phyloP scores from a whole-genome alignment of 1,140 invertebrate genomes.

The Drosophila nikananu region DNA sequence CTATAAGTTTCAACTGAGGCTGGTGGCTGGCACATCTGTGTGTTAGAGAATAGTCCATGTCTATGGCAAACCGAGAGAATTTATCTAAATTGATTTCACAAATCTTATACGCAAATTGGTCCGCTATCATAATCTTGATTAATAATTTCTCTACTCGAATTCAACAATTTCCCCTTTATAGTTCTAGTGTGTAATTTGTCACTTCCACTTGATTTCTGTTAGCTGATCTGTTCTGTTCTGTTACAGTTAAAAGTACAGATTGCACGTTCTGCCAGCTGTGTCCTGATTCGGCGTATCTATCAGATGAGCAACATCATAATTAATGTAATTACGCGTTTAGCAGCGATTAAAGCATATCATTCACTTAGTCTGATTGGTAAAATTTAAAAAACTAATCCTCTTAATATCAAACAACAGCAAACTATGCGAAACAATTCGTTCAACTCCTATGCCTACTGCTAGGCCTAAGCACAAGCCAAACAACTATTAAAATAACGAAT shows the following conservation, averaged over 20 bases:
- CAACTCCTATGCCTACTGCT: conserved; percentile 46
- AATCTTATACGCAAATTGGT: conserved; percentile 85
- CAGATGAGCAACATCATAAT: conserved; percentile 22
- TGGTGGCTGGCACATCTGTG: conserved; percentile 41
- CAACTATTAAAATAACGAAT: conserved; percentile 48
- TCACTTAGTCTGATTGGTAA: conserved; percentile 42
- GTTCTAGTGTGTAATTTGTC: conserved; percentile 58
- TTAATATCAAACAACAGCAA: conserved; percentile 78
- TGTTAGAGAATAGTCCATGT: conserved; percentile 37
- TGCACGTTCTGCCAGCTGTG: conserved; percentile 4
- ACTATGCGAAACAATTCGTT: conserved; percentile 61
- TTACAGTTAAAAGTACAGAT: conserved; percentile 21
- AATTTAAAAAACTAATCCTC: conserved; percentile 65
- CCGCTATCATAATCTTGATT: conserved; percentile 82
- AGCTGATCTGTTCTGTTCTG: conserved; percentile 32
- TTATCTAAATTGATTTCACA: conserved; percentile 78
- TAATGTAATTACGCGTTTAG: conserved; percentile 47
- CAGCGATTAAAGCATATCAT: conserved; percentile 50
- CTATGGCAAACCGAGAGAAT: conserved; percentile 74
- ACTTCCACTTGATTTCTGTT: conserved; percentile 20
- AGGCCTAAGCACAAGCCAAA: conserved; percentile 57
- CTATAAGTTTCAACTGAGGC: conserved; percentile 60
- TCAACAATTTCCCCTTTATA: conserved; percentile 67
- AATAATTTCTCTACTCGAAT: conserved; percentile 82
- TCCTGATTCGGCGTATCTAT: conserved; percentile 22